phyloP scores from a whole-genome alignment of 2,888 invertebrate species.

The Plagiodera versicolora region DNA sequence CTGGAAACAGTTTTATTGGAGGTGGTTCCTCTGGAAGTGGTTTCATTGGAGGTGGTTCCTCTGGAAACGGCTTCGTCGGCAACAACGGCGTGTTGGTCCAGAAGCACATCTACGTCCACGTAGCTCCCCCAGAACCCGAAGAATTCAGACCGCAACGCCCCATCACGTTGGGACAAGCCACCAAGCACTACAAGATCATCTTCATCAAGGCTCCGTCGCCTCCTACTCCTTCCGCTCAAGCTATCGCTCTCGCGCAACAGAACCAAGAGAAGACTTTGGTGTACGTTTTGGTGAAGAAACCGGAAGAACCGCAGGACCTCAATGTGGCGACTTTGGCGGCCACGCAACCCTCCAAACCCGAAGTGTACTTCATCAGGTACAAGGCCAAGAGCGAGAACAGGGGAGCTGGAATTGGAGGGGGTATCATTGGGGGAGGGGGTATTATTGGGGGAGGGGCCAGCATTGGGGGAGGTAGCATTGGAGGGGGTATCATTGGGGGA shows the following conservation, averaged over 20 bases:
- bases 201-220: constrained; percentile 69
- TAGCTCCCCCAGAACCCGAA: constrained; percentile 81
- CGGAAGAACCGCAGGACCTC: constrained; percentile 72
- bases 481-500: constrained; percentile 19
- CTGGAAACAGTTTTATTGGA: constrained; percentile 49
- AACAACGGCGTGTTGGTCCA: constrained; percentile 66
- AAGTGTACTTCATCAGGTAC: constrained; percentile 88
- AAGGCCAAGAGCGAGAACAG: constrained; percentile 65
- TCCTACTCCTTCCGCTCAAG: constrained; percentile 74
- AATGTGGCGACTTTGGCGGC: constrained; percentile 77
- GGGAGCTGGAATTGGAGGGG: constrained; percentile 36
- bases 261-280: constrained; percentile 87
- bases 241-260: constrained; percentile 75
- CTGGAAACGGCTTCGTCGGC: constrained; percentile 29
- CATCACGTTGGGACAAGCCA: constrained; percentile 69
- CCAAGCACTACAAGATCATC: constrained; percentile 88
- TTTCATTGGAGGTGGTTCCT: constrained; percentile 51
- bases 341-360: constrained; percentile 84
- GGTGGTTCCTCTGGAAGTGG: constrained; percentile 54
- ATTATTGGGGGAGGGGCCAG: constrained; percentile 26
- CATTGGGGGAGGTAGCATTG: constrained; percentile 26
- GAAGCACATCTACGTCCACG: constrained; percentile 86
- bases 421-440: constrained; percentile 27
- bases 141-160: constrained; percentile 64
- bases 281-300: constrained; percentile 85